Conservation (phyloP, 2,797 vertebrate species). For the Takifugu rubripes region DNA sequence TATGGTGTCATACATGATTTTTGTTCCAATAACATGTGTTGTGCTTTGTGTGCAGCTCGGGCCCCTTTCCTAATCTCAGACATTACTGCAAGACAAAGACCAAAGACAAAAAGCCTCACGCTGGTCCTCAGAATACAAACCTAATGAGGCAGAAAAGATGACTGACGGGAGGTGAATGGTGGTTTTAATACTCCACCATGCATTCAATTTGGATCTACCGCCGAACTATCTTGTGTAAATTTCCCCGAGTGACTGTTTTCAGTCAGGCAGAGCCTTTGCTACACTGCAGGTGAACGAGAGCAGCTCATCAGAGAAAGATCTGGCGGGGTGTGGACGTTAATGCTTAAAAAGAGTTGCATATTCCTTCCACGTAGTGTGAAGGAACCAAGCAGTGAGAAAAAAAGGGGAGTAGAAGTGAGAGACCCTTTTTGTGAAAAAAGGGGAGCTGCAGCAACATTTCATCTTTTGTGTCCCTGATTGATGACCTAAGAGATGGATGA, state of each 20-base stretch:
- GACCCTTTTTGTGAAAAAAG: slow-evolving; percentile 43
- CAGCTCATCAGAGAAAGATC: slow-evolving; percentile 2
- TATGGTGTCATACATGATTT: background rate
- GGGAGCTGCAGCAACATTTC: slow-evolving; percentile 66
- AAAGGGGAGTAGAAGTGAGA: slow-evolving; percentile 41
- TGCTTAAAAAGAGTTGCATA: too few species aligned
- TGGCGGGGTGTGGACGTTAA: too few species aligned
- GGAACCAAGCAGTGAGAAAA: slow-evolving; percentile 38
- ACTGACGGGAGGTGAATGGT: slow-evolving; percentile 21
- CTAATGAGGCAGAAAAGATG: slow-evolving; percentile 31
- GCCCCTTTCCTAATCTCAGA: too few species aligned
- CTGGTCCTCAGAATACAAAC: slow-evolving; percentile 31
- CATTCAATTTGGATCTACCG: slow-evolving; percentile 20
- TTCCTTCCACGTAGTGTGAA: slow-evolving; percentile 11
- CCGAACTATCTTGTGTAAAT: slow-evolving; percentile 14
- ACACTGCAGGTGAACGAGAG: background rate
- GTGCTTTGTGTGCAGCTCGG: background rate
- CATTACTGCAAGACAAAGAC: slow-evolving; percentile 2
- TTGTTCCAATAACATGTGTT: background rate
- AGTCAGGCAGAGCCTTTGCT: background rate
- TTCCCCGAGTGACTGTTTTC: slow-evolving; percentile 1
- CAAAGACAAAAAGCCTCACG: slow-evolving; percentile 19
- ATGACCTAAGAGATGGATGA: slow-evolving; percentile 81
- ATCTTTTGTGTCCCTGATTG: slow-evolving; percentile 81
- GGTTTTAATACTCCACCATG: slow-evolving; percentile 15